Evolutionary conservation across 2,888 invertebrate species (phyloP).

Genomic region (Ophraella communa): DNA sequence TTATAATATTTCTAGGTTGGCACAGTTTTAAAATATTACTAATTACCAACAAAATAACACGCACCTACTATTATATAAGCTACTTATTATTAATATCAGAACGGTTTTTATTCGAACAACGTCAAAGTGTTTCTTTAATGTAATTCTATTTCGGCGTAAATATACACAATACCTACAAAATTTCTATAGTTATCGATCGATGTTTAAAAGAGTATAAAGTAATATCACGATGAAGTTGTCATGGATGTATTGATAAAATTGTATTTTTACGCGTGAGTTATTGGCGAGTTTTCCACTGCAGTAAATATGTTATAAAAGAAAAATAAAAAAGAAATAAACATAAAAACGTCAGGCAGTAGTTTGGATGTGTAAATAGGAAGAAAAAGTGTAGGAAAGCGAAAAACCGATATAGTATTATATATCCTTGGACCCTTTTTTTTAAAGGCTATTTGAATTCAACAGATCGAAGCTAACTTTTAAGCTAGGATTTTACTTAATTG

Average conservation of each 20-base stretch:
- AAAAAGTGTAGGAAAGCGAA: not conserved
- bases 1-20: no score
- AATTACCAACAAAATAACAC: no score
- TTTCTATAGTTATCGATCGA: not conserved
- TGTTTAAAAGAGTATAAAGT: not conserved
- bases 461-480: no score
- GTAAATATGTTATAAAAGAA: not conserved
- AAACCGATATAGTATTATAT: not conserved
- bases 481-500: not conserved
- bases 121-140: not conserved
- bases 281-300: not conserved
- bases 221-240: not conserved
- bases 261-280: not conserved
- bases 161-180: not conserved
- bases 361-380: not conserved
- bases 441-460: no score
- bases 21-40: no score
- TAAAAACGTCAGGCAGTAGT: not conserved
- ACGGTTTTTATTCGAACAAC: not conserved
- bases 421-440: not conserved
- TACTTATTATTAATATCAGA: no score
- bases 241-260: slow-evolving; percentile 1
- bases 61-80: no score
- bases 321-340: not conserved
- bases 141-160: not conserved